These are phyloP conservation scores for Nomada hirtipes DNA, from an alignment of 2,888 invertebrate genomes.

Conservation along the genomic window DNA sequence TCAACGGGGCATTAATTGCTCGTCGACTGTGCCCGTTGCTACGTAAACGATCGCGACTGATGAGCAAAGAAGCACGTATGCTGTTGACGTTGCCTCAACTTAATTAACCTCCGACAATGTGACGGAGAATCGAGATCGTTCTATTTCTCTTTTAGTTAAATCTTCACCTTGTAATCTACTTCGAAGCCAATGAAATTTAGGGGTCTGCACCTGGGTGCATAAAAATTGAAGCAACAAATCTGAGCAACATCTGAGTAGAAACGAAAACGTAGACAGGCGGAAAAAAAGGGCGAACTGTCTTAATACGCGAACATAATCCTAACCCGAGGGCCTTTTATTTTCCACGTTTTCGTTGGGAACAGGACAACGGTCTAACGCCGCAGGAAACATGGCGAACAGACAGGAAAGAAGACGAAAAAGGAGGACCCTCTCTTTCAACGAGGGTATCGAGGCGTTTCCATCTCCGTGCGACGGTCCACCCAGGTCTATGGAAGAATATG, in stretches of 20 bases:
- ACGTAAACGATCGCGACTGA: constrained; percentile 6
- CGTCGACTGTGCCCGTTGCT: constrained; percentile 20
- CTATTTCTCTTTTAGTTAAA: background rate
- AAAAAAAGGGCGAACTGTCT: background rate
- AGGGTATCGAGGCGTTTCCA: constrained; percentile 7
- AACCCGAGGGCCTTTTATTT: constrained; percentile 9
- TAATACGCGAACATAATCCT: background rate
- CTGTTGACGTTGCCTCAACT: background rate
- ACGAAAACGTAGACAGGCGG: no score
- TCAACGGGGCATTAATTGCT: constrained; percentile 27
- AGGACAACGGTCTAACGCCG: background rate
- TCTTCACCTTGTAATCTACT: background rate
- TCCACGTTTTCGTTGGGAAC: background rate
- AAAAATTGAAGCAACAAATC: no score
- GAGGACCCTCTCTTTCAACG: constrained; percentile 11
- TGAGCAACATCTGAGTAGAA: no score
- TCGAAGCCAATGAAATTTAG: background rate
- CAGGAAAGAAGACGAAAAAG: background rate
- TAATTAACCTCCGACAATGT: constrained; percentile 7
- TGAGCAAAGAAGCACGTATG: constrained; percentile 12
- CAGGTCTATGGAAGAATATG: constrained; percentile 38
- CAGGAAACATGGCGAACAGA: background rate
- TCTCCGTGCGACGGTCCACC: background rate
- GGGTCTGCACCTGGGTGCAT: no score
- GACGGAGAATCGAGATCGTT: constrained; percentile 4